Percentiles rank a stretch among this genome's conserved stretches.
These are phyloP conservation scores for Heliopora coerulea DNA, from an alignment of 92 coral and sea anemone genomes.

Conservation along the genomic window DNA sequence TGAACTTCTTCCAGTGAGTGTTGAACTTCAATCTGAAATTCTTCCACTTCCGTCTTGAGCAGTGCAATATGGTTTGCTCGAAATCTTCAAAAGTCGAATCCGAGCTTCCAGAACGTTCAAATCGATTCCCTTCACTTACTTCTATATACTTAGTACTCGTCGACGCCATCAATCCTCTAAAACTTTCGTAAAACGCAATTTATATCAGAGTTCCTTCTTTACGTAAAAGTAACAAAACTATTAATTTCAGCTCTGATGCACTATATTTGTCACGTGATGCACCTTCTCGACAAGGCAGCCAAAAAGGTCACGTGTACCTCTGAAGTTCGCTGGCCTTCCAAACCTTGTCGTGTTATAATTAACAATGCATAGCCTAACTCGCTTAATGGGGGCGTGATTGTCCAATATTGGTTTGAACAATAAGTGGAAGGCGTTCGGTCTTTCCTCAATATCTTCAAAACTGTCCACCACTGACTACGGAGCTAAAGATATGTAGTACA, in stretches of 20 bases:
- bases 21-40: constrained; percentile 2
- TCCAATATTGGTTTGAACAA: constrained; percentile 25
- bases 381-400: constrained; percentile 34
- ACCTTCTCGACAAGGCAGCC: no score
- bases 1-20: constrained; percentile 26
- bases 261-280: no score
- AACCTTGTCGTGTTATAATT: no score
- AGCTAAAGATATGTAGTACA: not conserved
- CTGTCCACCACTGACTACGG: constrained; percentile 43
- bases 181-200: no score
- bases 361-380: not conserved
- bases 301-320: no score
- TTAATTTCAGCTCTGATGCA: no score
- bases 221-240: no score
- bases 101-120: not conserved
- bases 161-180: not conserved
- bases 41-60: constrained; percentile 17
- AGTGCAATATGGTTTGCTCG: constrained; percentile 13
- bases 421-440: constrained; percentile 37
- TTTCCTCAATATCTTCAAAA: constrained; percentile 44
- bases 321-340: no score
- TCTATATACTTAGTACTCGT: not conserved
- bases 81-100: constrained; percentile 1
- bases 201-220: no score
- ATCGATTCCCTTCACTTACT: not conserved